phyloP scores from a whole-genome alignment of 2,113 vertebrate genomes.

The Chloropsis cyanopogon region DNA sequence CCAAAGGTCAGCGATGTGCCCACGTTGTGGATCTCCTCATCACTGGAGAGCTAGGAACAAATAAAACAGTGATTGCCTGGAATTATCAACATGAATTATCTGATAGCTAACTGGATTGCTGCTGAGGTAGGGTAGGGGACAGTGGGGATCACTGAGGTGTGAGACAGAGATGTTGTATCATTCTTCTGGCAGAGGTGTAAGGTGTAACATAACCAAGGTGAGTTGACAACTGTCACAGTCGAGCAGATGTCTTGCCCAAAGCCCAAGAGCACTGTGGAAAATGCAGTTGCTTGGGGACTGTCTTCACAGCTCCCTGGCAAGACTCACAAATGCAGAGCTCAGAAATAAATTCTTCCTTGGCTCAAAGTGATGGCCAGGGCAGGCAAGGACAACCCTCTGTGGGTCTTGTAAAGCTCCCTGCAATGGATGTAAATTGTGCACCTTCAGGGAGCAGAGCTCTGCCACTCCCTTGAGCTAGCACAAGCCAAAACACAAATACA shows the following conservation, averaged over 20 bases:
- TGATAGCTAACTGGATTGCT: background rate
- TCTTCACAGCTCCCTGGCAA: background rate
- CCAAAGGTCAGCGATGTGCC: constrained; percentile 85
- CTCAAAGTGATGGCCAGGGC: background rate
- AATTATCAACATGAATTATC: background rate
- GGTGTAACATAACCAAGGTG: background rate
- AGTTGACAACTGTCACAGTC: background rate
- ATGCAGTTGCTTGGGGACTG: background rate
- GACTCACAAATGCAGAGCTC: background rate
- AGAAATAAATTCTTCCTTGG: background rate
- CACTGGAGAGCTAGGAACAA: constrained; percentile 75
- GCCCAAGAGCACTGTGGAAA: background rate
- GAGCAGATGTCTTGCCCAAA: background rate
- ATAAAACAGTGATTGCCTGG: background rate
- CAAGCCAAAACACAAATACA: background rate
- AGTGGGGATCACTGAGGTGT: background rate
- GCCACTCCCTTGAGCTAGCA: background rate
- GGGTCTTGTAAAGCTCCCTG: background rate
- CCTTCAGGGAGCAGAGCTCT: background rate
- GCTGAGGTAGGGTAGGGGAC: background rate
- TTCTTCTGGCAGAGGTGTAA: background rate
- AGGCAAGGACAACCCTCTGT: background rate
- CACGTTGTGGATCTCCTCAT: constrained; percentile 80
- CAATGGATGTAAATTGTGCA: background rate
- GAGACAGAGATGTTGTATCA: background rate